These are phyloP conservation scores for Drymonia ruficornis DNA, from an alignment of 2,888 invertebrate species.

Conservation along the genomic window DNA sequence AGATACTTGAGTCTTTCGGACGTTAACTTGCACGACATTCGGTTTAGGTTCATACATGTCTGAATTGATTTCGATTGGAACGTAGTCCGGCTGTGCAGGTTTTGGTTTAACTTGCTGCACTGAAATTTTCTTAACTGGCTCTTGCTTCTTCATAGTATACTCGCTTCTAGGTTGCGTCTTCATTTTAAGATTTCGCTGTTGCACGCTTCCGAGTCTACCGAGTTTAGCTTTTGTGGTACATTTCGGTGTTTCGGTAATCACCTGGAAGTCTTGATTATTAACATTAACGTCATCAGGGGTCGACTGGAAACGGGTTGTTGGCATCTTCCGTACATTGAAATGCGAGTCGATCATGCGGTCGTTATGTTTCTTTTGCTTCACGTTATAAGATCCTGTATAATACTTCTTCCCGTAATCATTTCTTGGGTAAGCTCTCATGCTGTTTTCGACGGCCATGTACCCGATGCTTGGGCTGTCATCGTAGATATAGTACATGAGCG, in stretches of 20 bases:
- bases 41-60: conserved; percentile 33
- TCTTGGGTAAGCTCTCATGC: conserved; percentile 34
- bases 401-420: conserved; percentile 44
- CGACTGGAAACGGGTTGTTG: conserved; percentile 7
- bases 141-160: not conserved
- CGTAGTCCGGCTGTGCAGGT: not conserved
- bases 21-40: conserved; percentile 43
- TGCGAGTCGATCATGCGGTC: conserved; percentile 54
- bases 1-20: conserved; percentile 42
- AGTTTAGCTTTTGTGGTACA: not conserved
- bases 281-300: conserved; percentile 10
- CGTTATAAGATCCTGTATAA: conserved; percentile 39
- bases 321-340: conserved; percentile 50
- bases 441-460: conserved; percentile 44
- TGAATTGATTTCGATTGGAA: not conserved
- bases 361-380: conserved; percentile 39
- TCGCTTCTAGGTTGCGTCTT: not conserved
- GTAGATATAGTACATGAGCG: conserved; percentile 49
- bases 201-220: not conserved
- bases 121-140: not conserved
- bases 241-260: not conserved
- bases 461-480: conserved; percentile 50
- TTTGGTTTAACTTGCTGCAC: not conserved
- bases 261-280: not conserved
- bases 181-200: not conserved